These are phyloP conservation scores for Clangula hyemalis DNA, from an alignment of 2,797 vertebrate species.

Conservation along the genomic window DNA sequence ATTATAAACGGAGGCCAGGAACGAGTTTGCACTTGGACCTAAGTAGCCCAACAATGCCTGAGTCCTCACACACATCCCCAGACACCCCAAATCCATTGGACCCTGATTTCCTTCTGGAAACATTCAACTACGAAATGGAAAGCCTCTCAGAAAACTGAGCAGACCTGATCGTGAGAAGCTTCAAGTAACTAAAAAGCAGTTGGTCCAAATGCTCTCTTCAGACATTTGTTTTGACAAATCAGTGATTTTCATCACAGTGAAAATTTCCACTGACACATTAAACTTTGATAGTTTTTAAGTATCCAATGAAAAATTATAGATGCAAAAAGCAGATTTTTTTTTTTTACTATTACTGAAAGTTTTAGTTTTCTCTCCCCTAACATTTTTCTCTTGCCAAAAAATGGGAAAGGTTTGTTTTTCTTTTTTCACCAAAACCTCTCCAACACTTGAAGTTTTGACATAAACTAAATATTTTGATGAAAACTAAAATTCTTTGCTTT, in stretches of 20 bases:
- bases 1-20: not conserved
- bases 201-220: not conserved
- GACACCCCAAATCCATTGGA: not conserved
- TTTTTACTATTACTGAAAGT: not conserved
- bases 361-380: not conserved
- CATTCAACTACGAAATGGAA: not conserved
- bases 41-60: accelerated
- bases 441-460: conserved; percentile 2
- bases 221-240: not conserved
- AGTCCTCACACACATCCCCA: accelerated
- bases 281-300: not conserved
- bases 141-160: not conserved
- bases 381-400: conserved; percentile 7
- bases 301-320: not conserved
- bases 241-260: not conserved
- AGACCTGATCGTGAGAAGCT: not conserved
- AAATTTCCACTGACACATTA: not conserved
- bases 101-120: not conserved
- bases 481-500: not conserved
- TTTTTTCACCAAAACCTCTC: conserved; percentile 8
- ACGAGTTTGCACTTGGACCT: not conserved
- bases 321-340: not conserved
- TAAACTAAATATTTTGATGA: conserved; percentile 36
- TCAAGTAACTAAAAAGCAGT: not conserved
- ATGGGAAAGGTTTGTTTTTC: conserved; percentile 3